Evolutionary conservation across 2,888 invertebrate genomes (phyloP).

Genomic region (Scelioninae gen. 1): DNA sequence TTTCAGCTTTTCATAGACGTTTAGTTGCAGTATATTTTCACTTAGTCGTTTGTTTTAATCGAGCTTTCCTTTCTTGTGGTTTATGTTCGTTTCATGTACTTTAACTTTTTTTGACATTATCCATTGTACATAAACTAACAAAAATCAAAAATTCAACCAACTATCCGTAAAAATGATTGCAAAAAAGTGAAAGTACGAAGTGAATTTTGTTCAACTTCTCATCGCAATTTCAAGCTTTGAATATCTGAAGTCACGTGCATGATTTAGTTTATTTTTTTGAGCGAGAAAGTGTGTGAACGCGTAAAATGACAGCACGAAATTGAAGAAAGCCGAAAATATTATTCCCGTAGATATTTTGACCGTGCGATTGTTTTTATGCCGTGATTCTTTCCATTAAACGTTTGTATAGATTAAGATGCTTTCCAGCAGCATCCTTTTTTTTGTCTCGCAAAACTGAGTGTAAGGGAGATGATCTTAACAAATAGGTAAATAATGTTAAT

Average conservation of each 20-base stretch:
- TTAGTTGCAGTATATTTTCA: conserved; percentile 47
- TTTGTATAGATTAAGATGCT: conserved; percentile 56
- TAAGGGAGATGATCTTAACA: background rate
- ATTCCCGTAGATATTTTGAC: conserved; percentile 28
- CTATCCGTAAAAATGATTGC: background rate
- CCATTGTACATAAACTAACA: conserved; percentile 22
- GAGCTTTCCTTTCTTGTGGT: conserved; percentile 29
- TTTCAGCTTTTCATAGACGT: conserved; percentile 45
- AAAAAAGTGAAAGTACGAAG: background rate
- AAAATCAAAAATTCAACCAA: conserved; percentile 1
- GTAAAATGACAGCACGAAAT: conserved; percentile 30
- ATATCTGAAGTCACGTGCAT: too few relatives aligned
- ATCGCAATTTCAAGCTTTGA: too few relatives aligned
- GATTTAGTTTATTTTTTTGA: conserved; percentile 2
- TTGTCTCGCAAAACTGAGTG: conserved; percentile 17
- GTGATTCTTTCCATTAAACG: conserved; percentile 35
- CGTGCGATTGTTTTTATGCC: conserved; percentile 16
- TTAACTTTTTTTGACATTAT: conserved; percentile 15
- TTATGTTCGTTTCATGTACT: conserved; percentile 31
- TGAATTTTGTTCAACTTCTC: too few relatives aligned
- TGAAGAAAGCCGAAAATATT: conserved; percentile 9
- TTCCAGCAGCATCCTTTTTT: conserved; percentile 41
- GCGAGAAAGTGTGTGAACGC: conserved; percentile 15
- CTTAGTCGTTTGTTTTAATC: conserved; percentile 40
- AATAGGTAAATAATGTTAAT: background rate